Percentiles rank a stretch among this genome's conserved stretches.
phyloP scores from a whole-genome alignment of 1,140 invertebrate genomes.

The Drosophila asahinai region DNA sequence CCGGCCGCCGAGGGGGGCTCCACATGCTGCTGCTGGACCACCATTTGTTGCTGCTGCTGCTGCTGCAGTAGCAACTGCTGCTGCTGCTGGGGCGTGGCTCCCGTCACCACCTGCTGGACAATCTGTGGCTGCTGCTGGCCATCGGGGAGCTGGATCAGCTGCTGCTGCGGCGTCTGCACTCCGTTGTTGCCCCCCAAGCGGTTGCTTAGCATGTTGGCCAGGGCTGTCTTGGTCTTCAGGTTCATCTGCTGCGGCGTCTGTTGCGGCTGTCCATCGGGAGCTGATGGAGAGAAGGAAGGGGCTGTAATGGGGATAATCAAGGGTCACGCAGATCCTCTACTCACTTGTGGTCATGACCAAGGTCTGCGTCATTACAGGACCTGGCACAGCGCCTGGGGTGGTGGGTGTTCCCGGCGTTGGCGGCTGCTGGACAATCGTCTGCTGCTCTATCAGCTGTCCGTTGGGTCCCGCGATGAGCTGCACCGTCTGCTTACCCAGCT shows the following conservation, averaged over 20 bases:
- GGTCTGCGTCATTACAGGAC: conserved; percentile 75
- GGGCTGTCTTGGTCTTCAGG: conserved; percentile 96
- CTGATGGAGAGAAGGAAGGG: not conserved
- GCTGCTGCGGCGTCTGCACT: conserved; percentile 85
- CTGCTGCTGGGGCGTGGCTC: conserved; percentile 62
- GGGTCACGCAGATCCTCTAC: not conserved
- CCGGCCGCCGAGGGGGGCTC: conserved; percentile 89
- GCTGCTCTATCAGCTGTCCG: conserved; percentile 81
- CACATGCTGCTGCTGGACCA: conserved; percentile 72
- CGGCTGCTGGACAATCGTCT: conserved; percentile 86
- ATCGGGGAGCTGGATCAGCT: conserved; percentile 82
- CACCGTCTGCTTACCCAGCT: conserved; percentile 86
- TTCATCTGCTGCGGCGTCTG: conserved; percentile 87
- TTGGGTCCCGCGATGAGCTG: conserved; percentile 84
- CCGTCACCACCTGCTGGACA: conserved; percentile 74
- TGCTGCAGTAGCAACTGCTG: conserved; percentile 45
- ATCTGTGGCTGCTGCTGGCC: conserved; percentile 78
- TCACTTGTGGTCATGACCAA: conserved; percentile 86
- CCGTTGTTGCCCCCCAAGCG: conserved; percentile 90
- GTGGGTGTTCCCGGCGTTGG: conserved; percentile 65
- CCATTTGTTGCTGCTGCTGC: conserved; percentile 73
- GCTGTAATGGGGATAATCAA: too few species aligned
- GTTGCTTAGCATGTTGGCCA: conserved; percentile 97
- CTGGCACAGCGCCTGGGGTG: conserved; percentile 44
- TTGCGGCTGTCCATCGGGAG: conserved; percentile 74